Percentiles rank a stretch among this genome's conserved stretches.
Evolutionary conservation across 2,888 invertebrate genomes (phyloP).

Genomic region (Lasius fuliginosus): DNA sequence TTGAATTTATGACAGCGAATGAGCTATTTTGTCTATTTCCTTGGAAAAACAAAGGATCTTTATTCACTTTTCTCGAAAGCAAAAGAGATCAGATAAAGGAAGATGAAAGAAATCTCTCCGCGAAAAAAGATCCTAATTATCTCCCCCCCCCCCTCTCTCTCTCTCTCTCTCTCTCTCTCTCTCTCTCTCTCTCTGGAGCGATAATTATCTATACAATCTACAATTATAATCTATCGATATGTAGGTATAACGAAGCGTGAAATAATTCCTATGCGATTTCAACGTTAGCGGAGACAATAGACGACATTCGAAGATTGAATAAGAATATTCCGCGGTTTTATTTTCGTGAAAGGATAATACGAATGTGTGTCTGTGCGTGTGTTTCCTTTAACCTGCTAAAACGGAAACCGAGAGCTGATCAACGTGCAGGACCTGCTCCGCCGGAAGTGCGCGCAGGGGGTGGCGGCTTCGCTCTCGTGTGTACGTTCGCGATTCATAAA

Average conservation of each 20-base stretch:
- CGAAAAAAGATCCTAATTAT: not conserved
- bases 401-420: conserved; percentile 27
- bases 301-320: not conserved
- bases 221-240: not conserved
- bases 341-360: not conserved
- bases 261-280: not conserved
- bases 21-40: not conserved
- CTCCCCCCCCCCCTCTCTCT: not conserved
- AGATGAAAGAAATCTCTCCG: not conserved
- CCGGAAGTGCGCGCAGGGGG: conserved; percentile 62
- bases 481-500: conserved; percentile 63
- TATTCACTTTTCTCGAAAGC: not conserved
- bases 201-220: not conserved
- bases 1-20: not conserved
- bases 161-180: not conserved
- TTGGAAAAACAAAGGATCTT: not conserved
- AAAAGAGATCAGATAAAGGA: not conserved
- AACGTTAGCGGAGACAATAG: not conserved
- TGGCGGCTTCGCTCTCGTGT: conserved; percentile 63
- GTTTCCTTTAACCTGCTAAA: conserved; percentile 30
- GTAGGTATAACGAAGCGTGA: not conserved
- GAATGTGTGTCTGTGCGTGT: not conserved
- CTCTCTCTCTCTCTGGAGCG: not conserved
- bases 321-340: not conserved
- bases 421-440: conserved; percentile 64